phyloP scores from a whole-genome alignment of 2,113 vertebrate genomes.

The Rafetus swinhoei region DNA sequence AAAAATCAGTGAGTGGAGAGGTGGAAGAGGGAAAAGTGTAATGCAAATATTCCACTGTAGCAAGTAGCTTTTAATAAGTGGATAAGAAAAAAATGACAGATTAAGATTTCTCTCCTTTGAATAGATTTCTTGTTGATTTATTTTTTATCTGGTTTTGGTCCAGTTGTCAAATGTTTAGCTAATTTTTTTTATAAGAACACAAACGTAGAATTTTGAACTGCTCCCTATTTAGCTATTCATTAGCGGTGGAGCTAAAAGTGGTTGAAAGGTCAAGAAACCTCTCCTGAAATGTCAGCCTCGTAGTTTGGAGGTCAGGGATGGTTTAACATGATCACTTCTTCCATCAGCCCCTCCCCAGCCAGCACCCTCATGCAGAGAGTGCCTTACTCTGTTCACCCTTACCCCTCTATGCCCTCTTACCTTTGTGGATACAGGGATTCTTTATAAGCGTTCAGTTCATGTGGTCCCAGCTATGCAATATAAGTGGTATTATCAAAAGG shows the following conservation, averaged over 20 bases:
- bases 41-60: not conserved
- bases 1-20: not conserved
- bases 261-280: not conserved
- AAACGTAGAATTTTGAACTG: not conserved
- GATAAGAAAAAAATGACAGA: not conserved
- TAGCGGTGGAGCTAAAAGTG: not conserved
- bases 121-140: not conserved
- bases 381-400: not conserved
- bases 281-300: not conserved
- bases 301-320: not conserved
- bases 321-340: not conserved
- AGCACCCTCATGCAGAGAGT: not conserved
- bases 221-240: not conserved
- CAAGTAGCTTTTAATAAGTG: not conserved
- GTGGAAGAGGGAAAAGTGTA: not conserved
- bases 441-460: not conserved
- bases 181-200: not conserved
- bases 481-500: not conserved
- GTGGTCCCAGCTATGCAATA: not conserved
- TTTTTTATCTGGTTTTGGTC: not conserved
- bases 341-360: accelerated
- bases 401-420: not conserved
- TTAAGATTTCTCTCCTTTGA: not conserved
- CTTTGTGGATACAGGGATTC: not conserved
- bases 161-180: not conserved